Evolutionary conservation across 1,140 invertebrate species (phyloP).

Genomic region (Drosophila miranda): DNA sequence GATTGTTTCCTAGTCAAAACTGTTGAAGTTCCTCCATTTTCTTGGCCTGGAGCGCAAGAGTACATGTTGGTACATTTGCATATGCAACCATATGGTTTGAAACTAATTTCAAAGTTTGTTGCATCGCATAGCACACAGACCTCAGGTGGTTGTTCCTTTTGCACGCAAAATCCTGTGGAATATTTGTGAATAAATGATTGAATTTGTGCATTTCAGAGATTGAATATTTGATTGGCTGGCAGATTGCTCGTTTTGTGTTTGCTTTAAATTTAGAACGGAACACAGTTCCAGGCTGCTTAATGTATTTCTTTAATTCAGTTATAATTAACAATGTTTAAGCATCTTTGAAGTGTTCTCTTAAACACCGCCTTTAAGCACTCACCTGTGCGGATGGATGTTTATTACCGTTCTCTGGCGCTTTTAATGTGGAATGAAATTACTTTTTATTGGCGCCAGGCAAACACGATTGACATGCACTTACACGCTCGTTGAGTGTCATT

Average conservation of each 20-base stretch:
- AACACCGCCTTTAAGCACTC: slow-evolving; percentile 37
- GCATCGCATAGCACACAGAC: slow-evolving; percentile 4
- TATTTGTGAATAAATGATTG: no score
- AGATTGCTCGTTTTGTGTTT: no score
- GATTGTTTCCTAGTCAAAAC: no score
- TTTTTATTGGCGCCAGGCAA: slow-evolving; percentile 58
- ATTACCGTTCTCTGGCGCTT: slow-evolving; percentile 17
- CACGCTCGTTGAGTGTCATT: slow-evolving; percentile 50
- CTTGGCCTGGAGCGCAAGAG: no score
- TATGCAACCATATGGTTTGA: no score
- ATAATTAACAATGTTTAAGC: slow-evolving; percentile 23
- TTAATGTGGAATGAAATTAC: slow-evolving; percentile 59
- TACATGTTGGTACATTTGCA: no score
- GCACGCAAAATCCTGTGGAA: background rate
- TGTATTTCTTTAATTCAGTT: no score
- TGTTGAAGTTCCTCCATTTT: no score
- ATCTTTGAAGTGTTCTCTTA: slow-evolving; percentile 2
- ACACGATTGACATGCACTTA: slow-evolving; percentile 72
- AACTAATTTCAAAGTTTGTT: no score
- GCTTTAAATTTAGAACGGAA: no score
- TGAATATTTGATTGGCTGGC: no score
- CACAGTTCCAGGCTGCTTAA: no score
- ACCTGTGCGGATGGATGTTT: slow-evolving; percentile 14
- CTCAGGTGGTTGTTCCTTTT: slow-evolving; percentile 15
- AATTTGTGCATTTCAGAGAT: background rate